A percentile compares a stretch with the other conserved stretches of the same genome.
Evolutionary conservation across 2,113 vertebrate genomes (phyloP).

Genomic region (Sceloporus tristichus): DNA sequence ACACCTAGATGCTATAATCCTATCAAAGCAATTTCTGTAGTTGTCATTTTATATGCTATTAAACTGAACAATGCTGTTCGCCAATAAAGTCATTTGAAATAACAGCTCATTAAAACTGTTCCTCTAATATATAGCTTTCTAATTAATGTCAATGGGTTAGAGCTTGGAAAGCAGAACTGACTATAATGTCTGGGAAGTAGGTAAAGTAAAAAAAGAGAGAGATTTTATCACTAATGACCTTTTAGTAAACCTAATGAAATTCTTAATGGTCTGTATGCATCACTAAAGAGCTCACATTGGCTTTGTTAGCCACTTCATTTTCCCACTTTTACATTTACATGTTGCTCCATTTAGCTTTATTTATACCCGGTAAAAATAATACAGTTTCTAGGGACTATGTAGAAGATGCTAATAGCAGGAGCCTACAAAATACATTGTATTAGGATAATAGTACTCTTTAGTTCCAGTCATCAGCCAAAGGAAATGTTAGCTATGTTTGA

Average conservation of each 20-base stretch:
- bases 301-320: conserved; percentile 73
- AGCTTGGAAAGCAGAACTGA: conserved; percentile 78
- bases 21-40: conserved; percentile 75
- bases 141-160: conserved; percentile 84
- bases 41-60: conserved; percentile 81
- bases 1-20: conserved; percentile 67
- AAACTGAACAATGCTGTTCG: conserved; percentile 80
- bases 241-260: conserved; percentile 1
- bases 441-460: background rate
- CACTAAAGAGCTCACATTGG: conserved; percentile 66
- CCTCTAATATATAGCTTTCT: conserved; percentile 82
- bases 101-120: conserved; percentile 83
- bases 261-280: background rate
- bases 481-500: background rate
- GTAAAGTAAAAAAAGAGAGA: background rate
- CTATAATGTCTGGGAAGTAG: conserved; percentile 80
- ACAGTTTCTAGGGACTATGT: conserved; percentile 4
- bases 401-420: conserved; percentile 10
- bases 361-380: conserved; percentile 49
- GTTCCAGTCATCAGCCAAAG: background rate
- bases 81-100: conserved; percentile 81
- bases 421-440: conserved; percentile 1
- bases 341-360: conserved; percentile 54
- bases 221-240: background rate
- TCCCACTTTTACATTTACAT: conserved; percentile 29